Percentiles rank a stretch among this genome's conserved stretches.
Evolutionary conservation across 2,797 vertebrate species (phyloP).

Genomic region (Philypnodon macrostomus): DNA sequence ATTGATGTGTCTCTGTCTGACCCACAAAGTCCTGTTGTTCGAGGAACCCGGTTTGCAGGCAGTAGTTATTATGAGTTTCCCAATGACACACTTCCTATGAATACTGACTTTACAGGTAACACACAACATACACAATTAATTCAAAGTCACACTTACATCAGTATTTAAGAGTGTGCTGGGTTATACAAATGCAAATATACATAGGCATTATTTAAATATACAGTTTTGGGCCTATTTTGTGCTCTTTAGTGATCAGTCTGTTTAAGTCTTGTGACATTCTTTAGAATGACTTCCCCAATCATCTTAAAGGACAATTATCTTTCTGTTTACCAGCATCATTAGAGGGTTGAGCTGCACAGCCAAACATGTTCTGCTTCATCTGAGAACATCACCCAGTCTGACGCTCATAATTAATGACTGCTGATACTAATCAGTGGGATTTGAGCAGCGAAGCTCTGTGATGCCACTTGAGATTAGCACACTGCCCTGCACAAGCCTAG

Average conservation of each 20-base stretch:
- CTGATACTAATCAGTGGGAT: conserved; percentile 74
- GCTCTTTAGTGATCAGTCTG: conserved; percentile 35
- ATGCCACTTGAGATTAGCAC: conserved; percentile 60
- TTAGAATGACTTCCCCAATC: conserved; percentile 76
- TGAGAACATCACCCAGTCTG: conserved; percentile 77
- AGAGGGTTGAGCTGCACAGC: conserved; percentile 78
- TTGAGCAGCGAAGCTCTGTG: conserved; percentile 63
- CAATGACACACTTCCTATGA: conserved; percentile 77
- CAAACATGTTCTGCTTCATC: conserved; percentile 83
- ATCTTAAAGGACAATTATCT: conserved; percentile 83
- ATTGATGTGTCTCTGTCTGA: conserved; percentile 81
- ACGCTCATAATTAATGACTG: conserved; percentile 78
- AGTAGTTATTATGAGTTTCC: conserved; percentile 84
- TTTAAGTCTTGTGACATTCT: conserved; percentile 52
- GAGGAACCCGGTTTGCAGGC: conserved; percentile 84
- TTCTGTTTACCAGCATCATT: conserved; percentile 83
- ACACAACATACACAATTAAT: not conserved
- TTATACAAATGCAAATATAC: no score
- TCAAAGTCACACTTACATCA: conserved; percentile 2
- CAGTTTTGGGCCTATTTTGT: conserved; percentile 5
- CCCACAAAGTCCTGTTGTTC: conserved; percentile 64
- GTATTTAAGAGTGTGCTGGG: no score
- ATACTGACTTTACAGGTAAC: conserved; percentile 88
- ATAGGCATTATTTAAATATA: conserved; percentile 5
- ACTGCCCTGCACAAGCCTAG: conserved; percentile 48